Evolutionary conservation across 2,113 vertebrate genomes (phyloP).

Genomic region (Mesembrinibis cayennensis): DNA sequence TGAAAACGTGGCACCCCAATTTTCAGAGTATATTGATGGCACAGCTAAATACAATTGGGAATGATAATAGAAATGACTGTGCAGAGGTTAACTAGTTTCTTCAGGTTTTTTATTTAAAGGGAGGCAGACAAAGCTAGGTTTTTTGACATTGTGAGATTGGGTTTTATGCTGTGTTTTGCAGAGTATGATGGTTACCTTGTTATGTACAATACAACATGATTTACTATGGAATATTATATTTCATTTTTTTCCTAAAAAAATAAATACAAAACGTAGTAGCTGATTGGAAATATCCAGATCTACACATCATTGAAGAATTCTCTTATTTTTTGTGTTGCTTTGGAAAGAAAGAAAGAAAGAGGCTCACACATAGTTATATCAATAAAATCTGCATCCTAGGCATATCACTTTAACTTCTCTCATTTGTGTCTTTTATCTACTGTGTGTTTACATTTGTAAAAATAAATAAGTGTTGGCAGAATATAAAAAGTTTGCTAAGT

Average conservation of each 20-base stretch:
- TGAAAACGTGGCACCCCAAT: not conserved
- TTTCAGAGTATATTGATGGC: not conserved
- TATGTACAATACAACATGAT: not conserved
- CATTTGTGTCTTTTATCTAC: not conserved
- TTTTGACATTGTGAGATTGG: not conserved
- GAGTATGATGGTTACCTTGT: not conserved
- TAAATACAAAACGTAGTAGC: not conserved
- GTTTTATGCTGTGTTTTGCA: not conserved
- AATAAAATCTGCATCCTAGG: not conserved
- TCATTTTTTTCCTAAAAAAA: not conserved
- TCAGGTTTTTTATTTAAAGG: not conserved
- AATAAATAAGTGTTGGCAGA: not conserved
- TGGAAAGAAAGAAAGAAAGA: not conserved
- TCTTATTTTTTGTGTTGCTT: not conserved
- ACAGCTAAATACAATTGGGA: not conserved
- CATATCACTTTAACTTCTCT: not conserved
- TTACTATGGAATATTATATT: not conserved
- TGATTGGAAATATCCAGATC: not conserved
- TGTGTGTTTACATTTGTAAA: not conserved
- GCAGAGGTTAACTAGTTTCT: not conserved
- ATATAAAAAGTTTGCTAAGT: not conserved
- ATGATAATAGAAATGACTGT: not conserved
- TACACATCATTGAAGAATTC: not conserved
- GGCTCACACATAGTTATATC: not conserved
- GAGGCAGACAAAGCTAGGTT: not conserved